These are phyloP conservation scores for Jaculus jaculus DNA, from an alignment of 2,113 vertebrate species.

Conservation along the genomic window DNA sequence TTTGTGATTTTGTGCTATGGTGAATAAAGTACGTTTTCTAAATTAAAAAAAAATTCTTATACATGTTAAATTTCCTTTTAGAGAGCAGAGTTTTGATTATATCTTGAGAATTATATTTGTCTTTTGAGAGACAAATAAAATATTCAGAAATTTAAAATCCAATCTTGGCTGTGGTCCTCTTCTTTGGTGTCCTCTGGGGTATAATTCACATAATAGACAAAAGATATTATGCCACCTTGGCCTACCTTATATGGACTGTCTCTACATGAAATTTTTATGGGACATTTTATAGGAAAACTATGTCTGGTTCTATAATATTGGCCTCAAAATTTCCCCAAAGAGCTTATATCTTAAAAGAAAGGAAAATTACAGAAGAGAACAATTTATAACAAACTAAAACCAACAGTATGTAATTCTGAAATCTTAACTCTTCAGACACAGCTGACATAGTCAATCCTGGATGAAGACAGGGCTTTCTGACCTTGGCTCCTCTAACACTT, in stretches of 20 bases:
- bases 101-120: background rate
- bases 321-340: background rate
- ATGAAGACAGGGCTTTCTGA: background rate
- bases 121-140: background rate
- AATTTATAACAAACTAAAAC: constrained; percentile 18
- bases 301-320: background rate
- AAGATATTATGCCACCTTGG: background rate
- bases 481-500: background rate
- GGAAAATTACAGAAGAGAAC: background rate
- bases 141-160: constrained; percentile 28
- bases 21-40: constrained; percentile 28
- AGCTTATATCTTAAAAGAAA: constrained; percentile 39
- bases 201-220: constrained; percentile 41
- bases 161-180: background rate
- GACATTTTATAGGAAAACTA: background rate
- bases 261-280: background rate
- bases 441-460: background rate
- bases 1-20: constrained; percentile 10
- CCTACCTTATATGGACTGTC: background rate
- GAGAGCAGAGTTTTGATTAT: background rate
- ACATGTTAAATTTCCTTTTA: background rate
- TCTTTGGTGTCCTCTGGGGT: constrained; percentile 15
- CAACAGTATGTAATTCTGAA: background rate
- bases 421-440: background rate
- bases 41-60: background rate